Evolutionary conservation across 2,113 vertebrate genomes (phyloP), one percentile per base, ranked within the genome.

Genomic region (Xiphorhynchus elegans): DNA sequence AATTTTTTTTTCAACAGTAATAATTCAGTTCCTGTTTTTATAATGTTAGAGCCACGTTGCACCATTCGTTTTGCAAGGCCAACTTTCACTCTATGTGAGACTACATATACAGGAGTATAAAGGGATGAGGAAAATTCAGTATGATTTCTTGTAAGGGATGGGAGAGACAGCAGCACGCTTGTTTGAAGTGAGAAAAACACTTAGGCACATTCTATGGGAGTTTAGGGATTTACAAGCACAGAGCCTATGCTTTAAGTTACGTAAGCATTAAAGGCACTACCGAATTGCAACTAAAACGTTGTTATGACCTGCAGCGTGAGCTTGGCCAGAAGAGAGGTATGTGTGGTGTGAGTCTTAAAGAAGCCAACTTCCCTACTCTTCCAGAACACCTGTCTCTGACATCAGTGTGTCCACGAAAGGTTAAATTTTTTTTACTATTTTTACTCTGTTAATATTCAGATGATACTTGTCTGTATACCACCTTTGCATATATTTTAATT

Each of bases 401-500:
- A 44, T 37, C 25, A 47, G 7, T 15, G 11, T 29, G 17, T 44
- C 44, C 40, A 28, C 28, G 13, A 90, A 86, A 67, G 24, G 62
- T 84, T 96, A 67, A 83, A 28, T n/a, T 25, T 15, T 46, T 83
- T 75, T 79, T 28, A 13, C 16, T 10, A 31, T 70, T 90, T 86
- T 72, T 26, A 31, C 12, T 72, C 60, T 40, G 7, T 52, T 74
- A 26, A 33, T 39, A 42, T 86, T 80, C 82, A 68, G 63, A 35
- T 86, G 39, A 39, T 64, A 63, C 42, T 77, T 46, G 5, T 66
- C 82, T 78, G 24, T 24, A 7, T 70, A 74, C 16, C 74, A 80
- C 82, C 78, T 95, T 86, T 83, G 67, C 83, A 67, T 50, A 33
- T 80, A 58, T 85, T 95, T 94, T 83, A 94, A 94, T 94, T 88